Evolutionary conservation across 2,888 invertebrate species (phyloP).

Genomic region (Phrixothrix hirtus): DNA sequence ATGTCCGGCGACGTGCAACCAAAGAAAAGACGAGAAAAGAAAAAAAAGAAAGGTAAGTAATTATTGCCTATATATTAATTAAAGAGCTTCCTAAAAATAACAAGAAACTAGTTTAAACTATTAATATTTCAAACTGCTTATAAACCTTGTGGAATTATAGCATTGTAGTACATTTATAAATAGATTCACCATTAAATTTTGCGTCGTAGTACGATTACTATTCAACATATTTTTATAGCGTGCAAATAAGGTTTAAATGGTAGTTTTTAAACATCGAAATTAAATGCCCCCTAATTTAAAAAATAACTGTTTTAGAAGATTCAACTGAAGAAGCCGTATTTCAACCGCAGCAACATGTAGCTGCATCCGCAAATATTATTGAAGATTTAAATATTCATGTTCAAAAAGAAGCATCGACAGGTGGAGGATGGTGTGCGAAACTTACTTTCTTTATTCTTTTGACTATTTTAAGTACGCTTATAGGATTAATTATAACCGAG

Average conservation of each 20-base stretch:
- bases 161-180: conserved; percentile 14
- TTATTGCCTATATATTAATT: background rate
- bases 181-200: conserved; percentile 12
- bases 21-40: conserved; percentile 83
- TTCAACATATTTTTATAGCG: conserved; percentile 7
- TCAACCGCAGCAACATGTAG: conserved; percentile 45
- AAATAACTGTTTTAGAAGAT: conserved; percentile 45
- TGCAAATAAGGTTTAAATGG: too few species aligned
- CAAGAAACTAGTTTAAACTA: background rate
- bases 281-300: too few species aligned
- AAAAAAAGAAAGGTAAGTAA: conserved; percentile 75
- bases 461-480: conserved; percentile 70
- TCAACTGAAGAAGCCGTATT: conserved; percentile 18
- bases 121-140: background rate
- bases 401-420: conserved; percentile 74
- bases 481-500: conserved; percentile 78
- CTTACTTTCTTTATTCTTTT: conserved; percentile 78
- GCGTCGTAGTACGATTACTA: conserved; percentile 1
- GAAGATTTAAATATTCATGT: conserved; percentile 75
- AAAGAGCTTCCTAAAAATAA: too few species aligned
- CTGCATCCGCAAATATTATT: conserved; percentile 32
- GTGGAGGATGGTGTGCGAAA: conserved; percentile 84
- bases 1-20: conserved; percentile 90
- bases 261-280: too few species aligned
- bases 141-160: background rate